phyloP scores from a whole-genome alignment of 2,888 invertebrate species.

The Habroteleia sp. region DNA sequence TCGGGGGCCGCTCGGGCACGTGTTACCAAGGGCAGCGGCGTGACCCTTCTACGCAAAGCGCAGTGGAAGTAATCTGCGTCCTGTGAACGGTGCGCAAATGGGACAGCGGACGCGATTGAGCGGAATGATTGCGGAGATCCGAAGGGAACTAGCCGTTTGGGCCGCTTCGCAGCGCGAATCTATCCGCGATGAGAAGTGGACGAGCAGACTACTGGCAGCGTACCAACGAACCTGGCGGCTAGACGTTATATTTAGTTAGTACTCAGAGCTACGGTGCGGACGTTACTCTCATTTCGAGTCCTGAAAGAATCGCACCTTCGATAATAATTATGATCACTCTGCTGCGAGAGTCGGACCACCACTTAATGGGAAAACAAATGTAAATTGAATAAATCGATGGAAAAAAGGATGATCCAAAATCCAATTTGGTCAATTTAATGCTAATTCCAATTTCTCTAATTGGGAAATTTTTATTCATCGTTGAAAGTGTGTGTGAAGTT shows the following conservation, averaged over 20 bases:
- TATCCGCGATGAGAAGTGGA: conserved; percentile 76
- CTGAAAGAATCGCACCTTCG: conserved; percentile 22
- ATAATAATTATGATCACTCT: too few species aligned
- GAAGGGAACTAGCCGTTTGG: conserved; percentile 75
- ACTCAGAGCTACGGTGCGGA: conserved; percentile 55
- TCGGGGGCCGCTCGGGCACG: conserved; percentile 19
- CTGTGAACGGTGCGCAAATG: conserved; percentile 26
- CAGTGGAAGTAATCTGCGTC: neutral
- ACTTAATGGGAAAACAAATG: too few species aligned
- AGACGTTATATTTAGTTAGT: conserved; percentile 78
- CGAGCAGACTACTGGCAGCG: conserved; percentile 82
- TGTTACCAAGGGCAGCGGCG: conserved; percentile 50
- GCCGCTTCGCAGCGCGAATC: conserved; percentile 81
- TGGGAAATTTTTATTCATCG: too few species aligned
- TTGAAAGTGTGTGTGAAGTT: too few species aligned
- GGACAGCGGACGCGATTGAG: conserved; percentile 35
- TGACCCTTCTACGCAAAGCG: conserved; percentile 22
- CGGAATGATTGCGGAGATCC: conserved; percentile 48
- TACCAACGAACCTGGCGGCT: conserved; percentile 78
- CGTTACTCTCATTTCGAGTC: conserved; percentile 64
- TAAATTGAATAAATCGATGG: too few species aligned
- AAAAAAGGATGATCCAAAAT: too few species aligned
- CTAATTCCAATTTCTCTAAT: too few species aligned
- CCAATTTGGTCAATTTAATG: too few species aligned
- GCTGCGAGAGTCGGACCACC: too few species aligned